phyloP scores from a whole-genome alignment of 1,140 invertebrate species.

The Drosophila neocordata region DNA sequence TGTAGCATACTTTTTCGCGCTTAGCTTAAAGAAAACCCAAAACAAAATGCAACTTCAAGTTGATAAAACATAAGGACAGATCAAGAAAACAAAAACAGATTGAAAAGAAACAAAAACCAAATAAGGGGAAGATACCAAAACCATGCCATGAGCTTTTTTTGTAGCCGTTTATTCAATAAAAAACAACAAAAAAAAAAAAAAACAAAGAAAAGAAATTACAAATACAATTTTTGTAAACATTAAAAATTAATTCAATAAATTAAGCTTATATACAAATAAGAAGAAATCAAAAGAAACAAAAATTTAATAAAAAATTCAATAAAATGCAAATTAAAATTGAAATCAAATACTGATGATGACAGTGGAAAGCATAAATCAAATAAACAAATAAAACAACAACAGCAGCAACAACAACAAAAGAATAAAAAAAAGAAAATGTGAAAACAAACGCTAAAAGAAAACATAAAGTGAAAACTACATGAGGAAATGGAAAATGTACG shows the following conservation, averaged over 20 bases:
- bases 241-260: conserved; percentile 61
- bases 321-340: conserved; percentile 47
- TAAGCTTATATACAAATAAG: conserved; percentile 66
- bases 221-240: conserved; percentile 32
- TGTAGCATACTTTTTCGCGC: conserved; percentile 61
- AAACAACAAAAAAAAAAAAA: too few species aligned
- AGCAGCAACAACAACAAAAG: conserved; percentile 10
- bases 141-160: conserved; percentile 74
- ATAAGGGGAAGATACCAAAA: not conserved
- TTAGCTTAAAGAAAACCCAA: conserved; percentile 40
- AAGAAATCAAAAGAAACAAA: conserved; percentile 54
- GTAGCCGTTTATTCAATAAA: conserved; percentile 35
- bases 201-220: conserved; percentile 16
- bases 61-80: conserved; percentile 14
- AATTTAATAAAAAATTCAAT: conserved; percentile 39
- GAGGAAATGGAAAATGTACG: conserved; percentile 10
- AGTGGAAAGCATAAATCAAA: conserved; percentile 36
- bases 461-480: conserved; percentile 40
- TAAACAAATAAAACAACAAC: conserved; percentile 3
- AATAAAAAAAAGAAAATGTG: conserved; percentile 25
- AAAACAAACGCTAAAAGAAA: conserved; percentile 34
- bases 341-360: conserved; percentile 45
- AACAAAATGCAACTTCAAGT: conserved; percentile 41
- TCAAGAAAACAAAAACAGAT: not conserved
- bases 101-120: conserved; percentile 23